Evolutionary conservation across 2,888 invertebrate genomes (phyloP).

Genomic region (Cynaeus angustus): DNA sequence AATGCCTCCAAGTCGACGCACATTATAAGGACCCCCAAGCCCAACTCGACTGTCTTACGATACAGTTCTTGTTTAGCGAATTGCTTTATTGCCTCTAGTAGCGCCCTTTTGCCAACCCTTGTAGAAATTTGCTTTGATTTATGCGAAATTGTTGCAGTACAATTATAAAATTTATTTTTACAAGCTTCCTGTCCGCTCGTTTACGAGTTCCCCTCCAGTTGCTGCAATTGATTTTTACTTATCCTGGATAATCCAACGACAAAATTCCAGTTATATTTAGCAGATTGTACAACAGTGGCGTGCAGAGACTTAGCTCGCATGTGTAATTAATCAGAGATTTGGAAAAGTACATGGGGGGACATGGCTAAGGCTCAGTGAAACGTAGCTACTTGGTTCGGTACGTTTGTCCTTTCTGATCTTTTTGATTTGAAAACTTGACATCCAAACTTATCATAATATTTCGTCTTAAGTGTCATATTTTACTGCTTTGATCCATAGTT

Average conservation of each 20-base stretch:
- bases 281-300: background rate
- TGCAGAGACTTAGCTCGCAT: too few relatives aligned
- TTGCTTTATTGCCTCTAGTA: constrained; percentile 56
- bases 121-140: constrained; percentile 54
- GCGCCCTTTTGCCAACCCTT: constrained; percentile 51
- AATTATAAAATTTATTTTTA: constrained; percentile 51
- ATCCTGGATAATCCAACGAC: background rate
- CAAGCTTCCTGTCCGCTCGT: background rate
- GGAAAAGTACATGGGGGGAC: too few relatives aligned
- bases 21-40: constrained; percentile 20
- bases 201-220: background rate
- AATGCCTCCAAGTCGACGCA: constrained; percentile 8
- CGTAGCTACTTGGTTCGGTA: too few relatives aligned
- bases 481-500: too few relatives aligned
- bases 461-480: too few relatives aligned
- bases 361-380: too few relatives aligned
- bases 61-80: constrained; percentile 55
- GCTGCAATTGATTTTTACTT: constrained; percentile 18
- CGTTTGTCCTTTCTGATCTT: too few relatives aligned
- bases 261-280: constrained; percentile 1
- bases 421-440: too few relatives aligned
- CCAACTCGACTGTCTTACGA: constrained; percentile 24
- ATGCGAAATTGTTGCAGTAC: constrained; percentile 53
- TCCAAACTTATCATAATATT: too few relatives aligned
- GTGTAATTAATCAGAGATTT: too few relatives aligned